A percentile compares a stretch with the other conserved stretches of the same genome.
phyloP scores from a whole-genome alignment of 1,140 invertebrate species.

The Latrodectus geometricus region DNA sequence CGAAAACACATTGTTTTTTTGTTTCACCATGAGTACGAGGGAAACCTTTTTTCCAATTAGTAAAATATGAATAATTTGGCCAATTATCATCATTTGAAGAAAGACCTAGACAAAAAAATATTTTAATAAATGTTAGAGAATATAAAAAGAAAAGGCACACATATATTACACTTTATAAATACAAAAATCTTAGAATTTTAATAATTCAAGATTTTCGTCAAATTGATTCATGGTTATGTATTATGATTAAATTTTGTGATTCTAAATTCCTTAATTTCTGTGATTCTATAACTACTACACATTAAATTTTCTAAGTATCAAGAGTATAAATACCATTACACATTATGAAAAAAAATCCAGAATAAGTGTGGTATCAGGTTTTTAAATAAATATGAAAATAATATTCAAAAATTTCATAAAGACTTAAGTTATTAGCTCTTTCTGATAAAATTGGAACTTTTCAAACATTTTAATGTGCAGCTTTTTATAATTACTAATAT shows the following conservation, averaged over 20 bases:
- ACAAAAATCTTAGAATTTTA: background rate
- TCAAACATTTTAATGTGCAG: no score
- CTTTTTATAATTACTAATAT: no score
- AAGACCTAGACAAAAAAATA: conserved; percentile 34
- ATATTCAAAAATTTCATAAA: no score
- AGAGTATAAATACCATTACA: no score
- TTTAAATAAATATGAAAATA: no score
- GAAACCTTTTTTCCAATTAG: conserved; percentile 57
- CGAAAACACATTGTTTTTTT: conserved; percentile 44
- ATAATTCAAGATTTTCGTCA: background rate
- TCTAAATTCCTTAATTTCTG: no score
- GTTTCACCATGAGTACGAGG: conserved; percentile 20
- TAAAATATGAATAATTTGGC: background rate
- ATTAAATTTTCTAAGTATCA: no score
- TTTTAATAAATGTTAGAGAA: background rate
- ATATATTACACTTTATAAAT: background rate
- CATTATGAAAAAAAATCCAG: no score
- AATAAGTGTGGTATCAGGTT: no score
- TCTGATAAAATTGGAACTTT: no score
- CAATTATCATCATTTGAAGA: background rate
- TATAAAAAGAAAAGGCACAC: background rate
- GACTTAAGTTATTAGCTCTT: no score
- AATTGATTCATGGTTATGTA: background rate
- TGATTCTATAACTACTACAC: no score
- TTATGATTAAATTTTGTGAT: background rate